Base-by-base conservation (phyloP, 2,113 vertebrate genomes). In the Clarias gariepinus region DNA sequence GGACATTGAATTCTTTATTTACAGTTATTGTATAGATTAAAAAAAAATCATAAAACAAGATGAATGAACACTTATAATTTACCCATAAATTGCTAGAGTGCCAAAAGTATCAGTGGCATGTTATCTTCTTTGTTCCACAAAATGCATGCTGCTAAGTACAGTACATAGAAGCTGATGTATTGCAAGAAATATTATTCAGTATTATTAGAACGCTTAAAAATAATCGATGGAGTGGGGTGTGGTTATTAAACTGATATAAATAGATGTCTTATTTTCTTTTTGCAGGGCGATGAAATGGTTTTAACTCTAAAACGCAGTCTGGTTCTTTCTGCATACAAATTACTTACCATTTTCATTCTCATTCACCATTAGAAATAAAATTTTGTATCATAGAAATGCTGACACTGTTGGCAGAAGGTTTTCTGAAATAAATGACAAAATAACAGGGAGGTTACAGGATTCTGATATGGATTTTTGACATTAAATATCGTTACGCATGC, bases 1-100 rank as follows among this genome's bases (percentile, higher is more conserved):
- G 97, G 95, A 98, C 95, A 97, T 96, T 96, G 96, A 98, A 95
- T 96, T 98, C 95, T 99, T 99, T 99, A 99, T 99, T 98, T 99
- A 99, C 98, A 99, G 95, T 99, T 98, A 98, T 98, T 97, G 95
- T 98, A 97, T 97, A 98, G 97, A 97, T 96, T 97, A 96, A 88
- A 94, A 98, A 94, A 98, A 98, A 97, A 96, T 96, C 96, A 96
- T 97, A 98, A 99, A 99, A 98, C 97, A 97, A 95, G 96, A 98
- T 97, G 96, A 95, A 96, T 96, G 94, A 97, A 98, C 96, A 96
- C 96, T 96, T 96, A 96, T 96, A 96, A 97, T 96, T 97, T 97
- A 96, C 96, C 97, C 97, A 97, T 97, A 96, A 93, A 96, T 97
- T 96, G 96, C 96, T 95, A 95, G 95, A 96, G 94, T 96, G 96